Conservation (phyloP, 2,888 invertebrate genomes). For the Busseola fusca region DNA sequence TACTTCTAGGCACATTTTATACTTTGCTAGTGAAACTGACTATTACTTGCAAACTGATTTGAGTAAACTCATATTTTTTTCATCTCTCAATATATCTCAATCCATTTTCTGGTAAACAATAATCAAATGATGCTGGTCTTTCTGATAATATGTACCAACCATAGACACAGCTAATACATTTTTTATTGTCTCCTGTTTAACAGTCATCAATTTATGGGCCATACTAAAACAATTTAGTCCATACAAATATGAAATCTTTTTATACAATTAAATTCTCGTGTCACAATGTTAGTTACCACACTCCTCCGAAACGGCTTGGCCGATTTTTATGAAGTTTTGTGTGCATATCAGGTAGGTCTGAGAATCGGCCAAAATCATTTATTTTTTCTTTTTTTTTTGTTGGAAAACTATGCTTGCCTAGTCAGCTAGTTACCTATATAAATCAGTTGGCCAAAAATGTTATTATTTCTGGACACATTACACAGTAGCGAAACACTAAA, state of each 20-base stretch:
- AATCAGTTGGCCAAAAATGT: background rate
- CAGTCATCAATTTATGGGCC: background rate
- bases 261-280: too few species aligned
- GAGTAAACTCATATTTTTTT: background rate
- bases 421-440: background rate
- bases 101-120: background rate
- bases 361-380: too few species aligned
- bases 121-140: background rate
- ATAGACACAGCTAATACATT: background rate
- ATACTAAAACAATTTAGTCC: background rate
- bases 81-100: background rate
- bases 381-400: too few species aligned
- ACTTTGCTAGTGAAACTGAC: background rate
- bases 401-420: too few species aligned
- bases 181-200: conserved; percentile 3
- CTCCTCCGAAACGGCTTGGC: too few species aligned
- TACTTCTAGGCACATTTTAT: conserved; percentile 13
- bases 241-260: background rate
- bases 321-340: too few species aligned
- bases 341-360: too few species aligned
- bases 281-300: too few species aligned
- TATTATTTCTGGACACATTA: background rate
- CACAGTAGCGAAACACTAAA: background rate
- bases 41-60: conserved; percentile 4
- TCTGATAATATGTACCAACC: background rate